Base-by-base conservation (phyloP, 1,140 invertebrate species). In the Drosophila prosaltans region DNA sequence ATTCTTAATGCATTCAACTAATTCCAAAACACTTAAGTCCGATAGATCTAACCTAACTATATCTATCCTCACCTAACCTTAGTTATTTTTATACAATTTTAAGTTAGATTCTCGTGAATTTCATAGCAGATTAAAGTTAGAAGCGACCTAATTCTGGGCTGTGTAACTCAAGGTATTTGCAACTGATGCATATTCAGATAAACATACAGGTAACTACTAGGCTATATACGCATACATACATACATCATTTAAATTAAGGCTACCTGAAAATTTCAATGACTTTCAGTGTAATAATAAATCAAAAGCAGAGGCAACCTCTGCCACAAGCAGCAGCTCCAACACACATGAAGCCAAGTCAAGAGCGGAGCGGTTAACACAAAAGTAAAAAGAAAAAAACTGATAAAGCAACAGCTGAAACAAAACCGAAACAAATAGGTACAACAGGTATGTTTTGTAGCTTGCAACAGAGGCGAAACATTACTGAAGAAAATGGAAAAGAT, bases 241-340 rank as follows among this genome's bases (percentile, higher is more conserved):
- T 65, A 74, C 62, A 80, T 72, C 65, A 79, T 81, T 79, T 77
- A 80, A 84, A 74, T 82, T 88, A 84, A 88, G 74, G 80, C 84
- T 89, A 88, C 84, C 89, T 81, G 84, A 84, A 54, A 80, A 89
- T 88, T 89, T 88, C 84, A 89, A 88, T 88, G 84, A 89, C 84
- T 84, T 89, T 80, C 80, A 84, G 74, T 81, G 77, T 67, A 89
- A 81, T 81, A 78, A 84, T 84, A 84, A 84, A 75, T 89, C 78
- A 89, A 55, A 63, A 55, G 51, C 51, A 68, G 54, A 45, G 61
- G 43, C 28, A 36, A 16, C 16, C 16, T 16, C 16, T 16, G n/a
- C 32, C 3, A 36, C 32, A 26, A 16, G 24, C 36, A 41, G 24
- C 70, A 65, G 5, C 48, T 62, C 39, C 39, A 36, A 67, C 59